Percentiles rank a stretch among this genome's conserved stretches.
These are phyloP conservation scores for Gorsachius goisagi DNA, from an alignment of 2,113 vertebrate genomes.

Conservation along the genomic window DNA sequence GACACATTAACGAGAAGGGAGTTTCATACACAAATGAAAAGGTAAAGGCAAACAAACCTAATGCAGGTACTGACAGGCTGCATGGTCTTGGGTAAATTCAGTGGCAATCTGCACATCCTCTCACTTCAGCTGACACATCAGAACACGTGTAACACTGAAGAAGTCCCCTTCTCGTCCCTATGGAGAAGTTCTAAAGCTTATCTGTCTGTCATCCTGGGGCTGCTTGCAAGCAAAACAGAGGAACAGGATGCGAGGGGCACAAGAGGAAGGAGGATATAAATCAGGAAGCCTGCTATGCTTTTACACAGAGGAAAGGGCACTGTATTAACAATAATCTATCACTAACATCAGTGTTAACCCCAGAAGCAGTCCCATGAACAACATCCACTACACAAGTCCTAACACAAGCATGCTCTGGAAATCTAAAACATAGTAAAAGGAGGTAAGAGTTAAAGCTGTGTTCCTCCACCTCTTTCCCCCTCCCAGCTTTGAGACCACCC, in stretches of 20 bases:
- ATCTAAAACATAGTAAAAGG: not conserved
- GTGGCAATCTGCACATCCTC: not conserved
- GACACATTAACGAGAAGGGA: not conserved
- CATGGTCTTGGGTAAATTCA: not conserved
- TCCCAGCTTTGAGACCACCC: not conserved
- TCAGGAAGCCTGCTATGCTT: not conserved
- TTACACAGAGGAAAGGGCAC: not conserved
- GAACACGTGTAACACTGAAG: not conserved
- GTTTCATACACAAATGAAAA: not conserved
- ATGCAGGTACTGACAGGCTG: not conserved
- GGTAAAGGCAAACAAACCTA: not conserved
- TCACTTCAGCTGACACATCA: not conserved
- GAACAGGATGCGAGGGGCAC: not conserved
- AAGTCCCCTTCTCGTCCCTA: not conserved
- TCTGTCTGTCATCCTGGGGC: not conserved
- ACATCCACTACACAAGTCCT: fast-evolving
- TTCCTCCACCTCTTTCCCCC: not conserved
- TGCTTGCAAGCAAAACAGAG: not conserved
- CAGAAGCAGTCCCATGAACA: not conserved
- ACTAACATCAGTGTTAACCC: not conserved
- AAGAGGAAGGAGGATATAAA: not conserved
- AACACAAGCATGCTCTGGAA: not conserved
- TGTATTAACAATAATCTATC: not conserved
- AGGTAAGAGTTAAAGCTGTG: not conserved
- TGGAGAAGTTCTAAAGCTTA: not conserved